Evolutionary conservation across 2,113 vertebrate species (phyloP).

Genomic region (Felis chaus): DNA sequence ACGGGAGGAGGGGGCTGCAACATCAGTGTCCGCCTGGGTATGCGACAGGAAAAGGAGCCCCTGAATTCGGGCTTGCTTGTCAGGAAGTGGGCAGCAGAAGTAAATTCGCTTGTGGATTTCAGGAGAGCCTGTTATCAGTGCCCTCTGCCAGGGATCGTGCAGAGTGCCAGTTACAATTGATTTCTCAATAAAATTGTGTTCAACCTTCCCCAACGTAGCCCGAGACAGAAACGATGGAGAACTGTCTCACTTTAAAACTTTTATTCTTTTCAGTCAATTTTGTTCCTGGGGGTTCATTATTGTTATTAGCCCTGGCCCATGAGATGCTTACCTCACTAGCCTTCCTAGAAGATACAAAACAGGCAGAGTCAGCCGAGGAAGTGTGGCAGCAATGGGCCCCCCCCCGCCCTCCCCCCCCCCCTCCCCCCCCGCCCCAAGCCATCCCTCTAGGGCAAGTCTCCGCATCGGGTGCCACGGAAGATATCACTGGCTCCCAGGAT

Average conservation of each 20-base stretch:
- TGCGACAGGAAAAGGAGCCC: slow-evolving; percentile 68
- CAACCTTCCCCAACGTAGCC: slow-evolving; percentile 83
- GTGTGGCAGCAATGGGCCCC: too few species aligned
- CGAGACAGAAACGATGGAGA: slow-evolving; percentile 83
- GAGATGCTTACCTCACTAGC: slow-evolving; percentile 55
- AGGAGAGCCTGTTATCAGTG: slow-evolving; percentile 79
- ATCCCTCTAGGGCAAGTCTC: neutral
- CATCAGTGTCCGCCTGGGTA: slow-evolving; percentile 45
- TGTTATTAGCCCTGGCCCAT: slow-evolving; percentile 69
- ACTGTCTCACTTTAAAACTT: slow-evolving; percentile 78
- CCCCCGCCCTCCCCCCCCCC: rapidly evolving
- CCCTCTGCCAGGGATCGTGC: slow-evolving; percentile 82
- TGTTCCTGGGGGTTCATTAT: slow-evolving; percentile 81
- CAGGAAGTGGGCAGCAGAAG: slow-evolving; percentile 79
- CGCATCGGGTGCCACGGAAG: neutral
- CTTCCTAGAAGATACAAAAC: slow-evolving; percentile 56
- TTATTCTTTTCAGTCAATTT: slow-evolving; percentile 82
- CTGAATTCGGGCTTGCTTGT: slow-evolving; percentile 60
- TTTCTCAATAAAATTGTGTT: slow-evolving; percentile 89
- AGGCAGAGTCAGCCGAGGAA: slow-evolving; percentile 30
- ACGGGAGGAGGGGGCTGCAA: neutral
- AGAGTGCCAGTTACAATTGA: slow-evolving; percentile 88
- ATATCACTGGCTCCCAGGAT: slow-evolving; percentile 35
- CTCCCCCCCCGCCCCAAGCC: rapidly evolving
- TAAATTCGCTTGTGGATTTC: slow-evolving; percentile 84